Evolutionary conservation across 2,888 invertebrate genomes (phyloP), one percentile per base, ranked within the genome.

Genomic region (Eilema griseolum): DNA sequence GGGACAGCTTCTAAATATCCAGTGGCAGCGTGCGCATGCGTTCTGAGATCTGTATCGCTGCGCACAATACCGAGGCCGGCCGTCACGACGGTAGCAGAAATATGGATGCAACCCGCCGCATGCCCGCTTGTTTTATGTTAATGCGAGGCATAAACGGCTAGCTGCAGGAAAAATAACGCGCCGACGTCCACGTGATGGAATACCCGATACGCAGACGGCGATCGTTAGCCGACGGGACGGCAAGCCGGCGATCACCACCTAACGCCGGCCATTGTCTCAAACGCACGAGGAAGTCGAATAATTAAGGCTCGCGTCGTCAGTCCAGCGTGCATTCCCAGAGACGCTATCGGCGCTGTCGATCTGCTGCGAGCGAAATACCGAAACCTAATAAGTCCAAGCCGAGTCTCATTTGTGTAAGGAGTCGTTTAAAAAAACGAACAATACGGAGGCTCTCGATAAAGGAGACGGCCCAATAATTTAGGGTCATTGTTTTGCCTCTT

Each of bases 1-100:
- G 92, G 89, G 92, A 92, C 93, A 90, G 92, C 91, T 93, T 93
- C 94, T 95, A 95, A 94, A 93, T 93, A 93, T 92, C 93, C 92
- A 90, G 89, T 86, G 89, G 90, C 91, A 88, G 90, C 84, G 86
- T 85, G 90, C 89, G 89, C 90, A 89, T 91, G 92, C 92, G 94
- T 92, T 87, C 88, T 82, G 85, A 91, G 93, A 95, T 95, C 93
- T 86, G 93, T 95, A 95, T 95, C 95, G 92, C 75, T 86, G 87
- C 89, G 92, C 92, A 94, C 94, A 94, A 93, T 93, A 92, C 93
- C 92, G 93, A 87, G 86, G 86, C 88, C 88, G 87, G 73, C 75
- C 94, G 92, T 94, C 94, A 94, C 94, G 95, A 91, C 91, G 90
- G 88, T 88, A 88, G 90, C 92, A 92, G 92, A 93, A 94, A 94